phyloP scores from a whole-genome alignment of 2,113 vertebrate genomes.

The Acrocephalus arundinaceus region DNA sequence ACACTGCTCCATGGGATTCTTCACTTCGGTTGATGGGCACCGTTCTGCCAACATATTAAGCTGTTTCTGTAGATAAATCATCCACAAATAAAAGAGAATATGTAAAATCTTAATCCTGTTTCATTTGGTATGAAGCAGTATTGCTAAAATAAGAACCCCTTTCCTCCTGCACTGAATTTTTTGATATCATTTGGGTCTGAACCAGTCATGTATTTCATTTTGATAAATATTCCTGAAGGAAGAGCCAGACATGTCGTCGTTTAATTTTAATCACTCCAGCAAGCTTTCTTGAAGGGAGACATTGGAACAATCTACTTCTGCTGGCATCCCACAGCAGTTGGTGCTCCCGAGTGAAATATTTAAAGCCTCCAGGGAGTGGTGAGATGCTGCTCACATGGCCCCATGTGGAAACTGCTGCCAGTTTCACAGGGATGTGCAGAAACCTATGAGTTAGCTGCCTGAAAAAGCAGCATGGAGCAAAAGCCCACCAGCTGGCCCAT shows the following conservation, averaged over 20 bases:
- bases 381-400: not conserved
- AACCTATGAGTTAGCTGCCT: not conserved
- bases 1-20: not conserved
- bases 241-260: not conserved
- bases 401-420: not conserved
- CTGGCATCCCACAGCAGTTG: not conserved
- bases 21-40: not conserved
- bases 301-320: not conserved
- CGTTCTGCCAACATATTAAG: not conserved
- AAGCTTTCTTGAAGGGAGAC: not conserved
- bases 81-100: conserved; percentile 31
- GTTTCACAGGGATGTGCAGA: not conserved
- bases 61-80: conserved; percentile 52
- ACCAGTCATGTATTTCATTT: not conserved
- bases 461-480: not conserved
- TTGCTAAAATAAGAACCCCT: conserved; percentile 15
- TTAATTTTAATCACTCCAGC: conserved; percentile 2
- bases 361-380: not conserved
- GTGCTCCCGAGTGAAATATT: not conserved
- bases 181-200: not conserved
- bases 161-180: not conserved
- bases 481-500: not conserved
- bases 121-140: not conserved
- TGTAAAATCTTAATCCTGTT: conserved; percentile 22
- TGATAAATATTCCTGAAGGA: not conserved